Evolutionary conservation across 2,797 vertebrate genomes (phyloP), one percentile per base, ranked within the genome.

Genomic region (Poecilia velifera): DNA sequence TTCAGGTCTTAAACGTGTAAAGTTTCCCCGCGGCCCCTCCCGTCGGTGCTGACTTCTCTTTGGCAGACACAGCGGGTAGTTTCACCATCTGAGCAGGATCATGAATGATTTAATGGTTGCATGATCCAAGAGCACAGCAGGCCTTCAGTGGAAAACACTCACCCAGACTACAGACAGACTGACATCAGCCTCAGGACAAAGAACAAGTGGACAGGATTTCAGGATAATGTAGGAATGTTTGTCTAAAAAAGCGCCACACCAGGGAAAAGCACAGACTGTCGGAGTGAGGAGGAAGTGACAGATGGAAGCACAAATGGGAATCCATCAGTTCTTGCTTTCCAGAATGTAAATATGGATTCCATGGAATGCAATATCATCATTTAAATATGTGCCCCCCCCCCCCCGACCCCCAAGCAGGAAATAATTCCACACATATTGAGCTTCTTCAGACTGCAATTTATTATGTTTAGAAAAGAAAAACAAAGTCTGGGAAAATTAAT

Each of bases 101-200:
- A 86, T 90, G 79, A 84, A 90, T 91, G 74, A 93, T 91, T 89
- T 76, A 89, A 75, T 53, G 76, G 45, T 31, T 8, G 28, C 82
- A 80, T 82, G 79, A 84, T 86, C 79, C 82, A 79, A 82, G 83
- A 79, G 76, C 80, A 82, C 77, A 64, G 74, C 25, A 6, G 78
- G 78, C 78, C 77, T 72, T 75, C 55, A 72, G 20, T 28, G 57
- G 47, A 78, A 34, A 77, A 47, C 76, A 41, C 25, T 77, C n/a
- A 34, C 55, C 43, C 49, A 78, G 70, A 47, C 64, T 43, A 10
- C 20, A 51, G 45, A 13, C 34, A 5, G 2, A 46, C 45, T 39
- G 59, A 22, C 45, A 64, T 47, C 9, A 68, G 73, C 70, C 73
- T 47, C 36, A 3, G 76, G 77, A 73, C 18, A 20, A 49, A 3